Percentiles rank a stretch among this genome's conserved stretches.
phyloP scores from a whole-genome alignment of 2,888 invertebrate species.

The Blastobasis lacticolella region DNA sequence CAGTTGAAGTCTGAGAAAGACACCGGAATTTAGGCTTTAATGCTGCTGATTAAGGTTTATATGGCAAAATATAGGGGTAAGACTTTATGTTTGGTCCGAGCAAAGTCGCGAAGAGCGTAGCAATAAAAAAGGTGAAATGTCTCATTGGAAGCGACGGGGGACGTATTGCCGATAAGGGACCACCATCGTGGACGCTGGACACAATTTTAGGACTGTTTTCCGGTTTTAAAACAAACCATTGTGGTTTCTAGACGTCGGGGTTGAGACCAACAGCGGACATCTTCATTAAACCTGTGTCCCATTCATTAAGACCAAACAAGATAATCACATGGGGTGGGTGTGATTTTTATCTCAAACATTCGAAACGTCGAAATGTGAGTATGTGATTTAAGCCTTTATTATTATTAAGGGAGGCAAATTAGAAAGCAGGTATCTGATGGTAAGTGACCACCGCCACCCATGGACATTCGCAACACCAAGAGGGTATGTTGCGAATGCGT shows the following conservation, averaged over 20 bases:
- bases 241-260: conserved; percentile 8
- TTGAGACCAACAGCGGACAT: no score
- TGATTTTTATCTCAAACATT: no score
- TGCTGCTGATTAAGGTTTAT: conserved; percentile 4
- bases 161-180: conserved; percentile 66
- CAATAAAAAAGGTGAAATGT: conserved; percentile 73
- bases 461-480: neutral
- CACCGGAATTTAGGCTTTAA: no score
- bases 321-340: no score
- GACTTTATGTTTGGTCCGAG: conserved; percentile 21
- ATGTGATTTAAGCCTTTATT: no score
- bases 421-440: no score
- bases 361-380: no score
- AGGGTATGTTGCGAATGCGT: neutral
- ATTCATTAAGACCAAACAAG: no score
- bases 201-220: conserved; percentile 63
- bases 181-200: conserved; percentile 55
- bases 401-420: no score
- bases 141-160: conserved; percentile 65
- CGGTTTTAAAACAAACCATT: conserved; percentile 44
- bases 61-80: conserved; percentile 2
- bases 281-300: no score
- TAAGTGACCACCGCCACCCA: neutral
- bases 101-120: conserved; percentile 67
- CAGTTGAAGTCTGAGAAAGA: neutral